Percentiles rank a stretch among this genome's conserved stretches.
phyloP scores from a whole-genome alignment of 2,888 invertebrate species.

The Salpingus planirostris region DNA sequence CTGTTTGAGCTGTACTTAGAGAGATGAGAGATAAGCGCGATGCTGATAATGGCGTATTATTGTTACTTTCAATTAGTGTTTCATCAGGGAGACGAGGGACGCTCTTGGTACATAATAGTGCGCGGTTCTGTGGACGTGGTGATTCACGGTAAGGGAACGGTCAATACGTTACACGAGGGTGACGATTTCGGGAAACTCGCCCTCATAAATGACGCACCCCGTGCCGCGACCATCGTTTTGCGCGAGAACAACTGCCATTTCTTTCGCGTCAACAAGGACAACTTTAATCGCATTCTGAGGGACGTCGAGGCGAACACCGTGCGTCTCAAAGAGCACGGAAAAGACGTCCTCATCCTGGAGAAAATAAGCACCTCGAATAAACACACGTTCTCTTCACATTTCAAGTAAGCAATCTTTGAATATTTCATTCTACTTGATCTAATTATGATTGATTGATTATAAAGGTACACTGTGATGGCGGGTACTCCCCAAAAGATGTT shows the following conservation, averaged over 20 bases:
- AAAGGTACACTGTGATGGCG: conserved; percentile 77
- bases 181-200: conserved; percentile 84
- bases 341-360: conserved; percentile 74
- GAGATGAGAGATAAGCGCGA: too few relatives aligned
- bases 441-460: not conserved
- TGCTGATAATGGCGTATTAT: too few relatives aligned
- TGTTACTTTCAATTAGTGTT: conserved; percentile 49
- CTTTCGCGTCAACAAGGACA: conserved; percentile 73
- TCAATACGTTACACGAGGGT: conserved; percentile 71
- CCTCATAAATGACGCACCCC: conserved; percentile 75
- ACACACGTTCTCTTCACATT: conserved; percentile 47
- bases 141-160: conserved; percentile 76
- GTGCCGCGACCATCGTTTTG: conserved; percentile 74
- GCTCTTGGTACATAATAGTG: conserved; percentile 77
- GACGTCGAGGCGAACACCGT: conserved; percentile 87
- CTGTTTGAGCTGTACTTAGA: too few relatives aligned
- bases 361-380: conserved; percentile 54
- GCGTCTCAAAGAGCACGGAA: conserved; percentile 72
- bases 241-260: conserved; percentile 77
- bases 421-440: not conserved
- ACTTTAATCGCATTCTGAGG: conserved; percentile 71
- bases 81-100: conserved; percentile 76
- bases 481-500: conserved; percentile 80
- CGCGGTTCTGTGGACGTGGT: conserved; percentile 77
- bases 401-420: conserved; percentile 49